Conservation (phyloP, 2,888 invertebrate genomes). For the Nephrocerus scutellatus region DNA sequence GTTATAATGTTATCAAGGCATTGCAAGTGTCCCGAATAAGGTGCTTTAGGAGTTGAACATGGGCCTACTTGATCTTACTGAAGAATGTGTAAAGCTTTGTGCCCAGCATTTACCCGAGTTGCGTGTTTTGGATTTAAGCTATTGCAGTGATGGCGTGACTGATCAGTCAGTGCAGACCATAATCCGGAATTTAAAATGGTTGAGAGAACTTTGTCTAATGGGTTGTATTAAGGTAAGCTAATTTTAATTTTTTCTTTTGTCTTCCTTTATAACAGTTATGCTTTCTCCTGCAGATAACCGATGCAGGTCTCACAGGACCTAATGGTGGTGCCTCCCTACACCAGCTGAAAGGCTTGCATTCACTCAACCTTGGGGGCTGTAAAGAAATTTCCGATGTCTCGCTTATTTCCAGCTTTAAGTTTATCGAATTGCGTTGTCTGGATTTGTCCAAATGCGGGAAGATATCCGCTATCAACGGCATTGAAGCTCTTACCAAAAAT, state of each 20-base stretch:
- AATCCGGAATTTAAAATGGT: no score
- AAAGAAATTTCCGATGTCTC: constrained; percentile 62
- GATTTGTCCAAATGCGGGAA: constrained; percentile 60
- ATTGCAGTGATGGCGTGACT: constrained; percentile 59
- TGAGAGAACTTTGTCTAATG: no score
- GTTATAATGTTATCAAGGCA: constrained; percentile 55
- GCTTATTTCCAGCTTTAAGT: constrained; percentile 57
- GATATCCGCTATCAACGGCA: constrained; percentile 56
- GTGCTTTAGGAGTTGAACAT: constrained; percentile 50
- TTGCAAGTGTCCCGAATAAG: constrained; percentile 49
- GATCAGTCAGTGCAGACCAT: constrained; percentile 58
- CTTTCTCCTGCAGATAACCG: no score
- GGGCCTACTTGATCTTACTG: constrained; percentile 53
- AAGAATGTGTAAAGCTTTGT: constrained; percentile 53
- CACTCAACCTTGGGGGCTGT: constrained; percentile 58
- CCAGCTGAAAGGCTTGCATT: constrained; percentile 49
- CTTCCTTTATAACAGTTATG: no score
- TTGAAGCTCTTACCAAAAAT: constrained; percentile 55
- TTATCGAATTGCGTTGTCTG: constrained; percentile 54
- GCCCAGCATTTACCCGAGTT: constrained; percentile 55
- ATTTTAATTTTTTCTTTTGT: no score
- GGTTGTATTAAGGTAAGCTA: no score
- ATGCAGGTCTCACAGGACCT: no score
- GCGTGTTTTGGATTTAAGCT: constrained; percentile 54
- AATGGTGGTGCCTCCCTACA: constrained; percentile 49